phyloP scores from a whole-genome alignment of 2,113 vertebrate species.

The Nettapus auritus region DNA sequence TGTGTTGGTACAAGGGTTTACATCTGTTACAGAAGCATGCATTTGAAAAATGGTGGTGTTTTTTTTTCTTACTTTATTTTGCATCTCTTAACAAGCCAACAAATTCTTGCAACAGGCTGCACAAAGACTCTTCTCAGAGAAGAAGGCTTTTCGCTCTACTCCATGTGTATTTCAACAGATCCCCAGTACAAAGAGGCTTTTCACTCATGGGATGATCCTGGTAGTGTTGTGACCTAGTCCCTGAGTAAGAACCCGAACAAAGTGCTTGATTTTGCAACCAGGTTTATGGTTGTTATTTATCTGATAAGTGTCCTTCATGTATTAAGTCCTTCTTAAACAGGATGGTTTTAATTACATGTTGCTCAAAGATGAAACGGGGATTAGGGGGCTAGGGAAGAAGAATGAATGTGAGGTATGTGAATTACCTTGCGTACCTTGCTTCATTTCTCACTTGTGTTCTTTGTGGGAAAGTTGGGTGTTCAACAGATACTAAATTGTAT shows the following conservation, averaged over 20 bases:
- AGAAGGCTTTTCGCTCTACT: neutral
- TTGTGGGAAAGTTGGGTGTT: neutral
- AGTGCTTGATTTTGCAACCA: neutral
- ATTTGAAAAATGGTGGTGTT: neutral
- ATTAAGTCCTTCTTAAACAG: neutral
- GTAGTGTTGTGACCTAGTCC: neutral
- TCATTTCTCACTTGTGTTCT: neutral
- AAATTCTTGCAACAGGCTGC: neutral
- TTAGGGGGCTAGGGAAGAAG: neutral
- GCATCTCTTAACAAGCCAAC: neutral
- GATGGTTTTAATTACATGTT: neutral
- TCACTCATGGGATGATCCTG: neutral
- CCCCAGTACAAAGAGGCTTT: neutral
- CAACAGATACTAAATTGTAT: neutral
- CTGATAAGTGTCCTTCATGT: neutral
- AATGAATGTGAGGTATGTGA: neutral
- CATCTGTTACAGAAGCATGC: neutral
- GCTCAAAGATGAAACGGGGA: neutral
- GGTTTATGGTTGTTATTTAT: neutral
- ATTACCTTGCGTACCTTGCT: neutral
- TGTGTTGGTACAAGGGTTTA: neutral
- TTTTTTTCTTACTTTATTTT: neutral
- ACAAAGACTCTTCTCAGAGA: neutral
- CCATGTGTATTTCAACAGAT: neutral
- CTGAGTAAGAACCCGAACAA: neutral